A percentile compares a stretch with the other conserved stretches of the same genome.
These are phyloP conservation scores for Palaemon carinicauda DNA, from an alignment of 1,140 invertebrate species.

Conservation along the genomic window DNA sequence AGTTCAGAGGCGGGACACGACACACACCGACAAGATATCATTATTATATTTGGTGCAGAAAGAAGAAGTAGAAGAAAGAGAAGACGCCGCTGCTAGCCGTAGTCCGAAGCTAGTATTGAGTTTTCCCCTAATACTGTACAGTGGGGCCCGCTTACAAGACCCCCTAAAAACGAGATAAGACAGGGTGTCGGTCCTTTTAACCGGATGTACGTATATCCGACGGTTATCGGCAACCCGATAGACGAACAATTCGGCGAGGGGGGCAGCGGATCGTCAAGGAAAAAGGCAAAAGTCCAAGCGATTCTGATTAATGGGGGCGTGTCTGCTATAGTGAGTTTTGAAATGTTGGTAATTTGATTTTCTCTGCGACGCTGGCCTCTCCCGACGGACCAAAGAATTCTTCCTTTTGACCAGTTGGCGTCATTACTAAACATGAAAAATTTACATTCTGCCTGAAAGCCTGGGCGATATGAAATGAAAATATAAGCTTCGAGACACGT, in stretches of 20 bases:
- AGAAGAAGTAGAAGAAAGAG: no score
- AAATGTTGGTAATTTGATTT: constrained; percentile 45
- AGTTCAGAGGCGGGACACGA: constrained; percentile 32
- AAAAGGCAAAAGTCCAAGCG: background rate
- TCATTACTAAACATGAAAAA: constrained; percentile 55
- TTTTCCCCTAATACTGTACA: constrained; percentile 9
- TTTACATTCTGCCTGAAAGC: constrained; percentile 49
- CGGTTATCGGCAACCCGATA: background rate
- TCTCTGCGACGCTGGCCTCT: constrained; percentile 2
- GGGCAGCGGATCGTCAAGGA: background rate
- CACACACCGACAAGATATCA: constrained; percentile 29
- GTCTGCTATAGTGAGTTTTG: constrained; percentile 12
- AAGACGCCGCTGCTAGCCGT: no score
- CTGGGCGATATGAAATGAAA: constrained; percentile 52
- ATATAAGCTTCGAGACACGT: constrained; percentile 22
- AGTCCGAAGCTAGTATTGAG: constrained; percentile 14
- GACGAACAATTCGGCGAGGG: background rate
- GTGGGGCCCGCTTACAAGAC: background rate
- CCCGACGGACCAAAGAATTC: constrained; percentile 15
- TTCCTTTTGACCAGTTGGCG: constrained; percentile 38
- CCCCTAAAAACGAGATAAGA: no score
- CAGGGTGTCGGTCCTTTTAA: background rate
- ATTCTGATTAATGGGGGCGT: background rate
- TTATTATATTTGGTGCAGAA: constrained; percentile 42
- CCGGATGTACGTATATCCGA: background rate